These are phyloP conservation scores for Platichthys stellatus DNA, from an alignment of 2,113 vertebrate genomes.

Conservation along the genomic window DNA sequence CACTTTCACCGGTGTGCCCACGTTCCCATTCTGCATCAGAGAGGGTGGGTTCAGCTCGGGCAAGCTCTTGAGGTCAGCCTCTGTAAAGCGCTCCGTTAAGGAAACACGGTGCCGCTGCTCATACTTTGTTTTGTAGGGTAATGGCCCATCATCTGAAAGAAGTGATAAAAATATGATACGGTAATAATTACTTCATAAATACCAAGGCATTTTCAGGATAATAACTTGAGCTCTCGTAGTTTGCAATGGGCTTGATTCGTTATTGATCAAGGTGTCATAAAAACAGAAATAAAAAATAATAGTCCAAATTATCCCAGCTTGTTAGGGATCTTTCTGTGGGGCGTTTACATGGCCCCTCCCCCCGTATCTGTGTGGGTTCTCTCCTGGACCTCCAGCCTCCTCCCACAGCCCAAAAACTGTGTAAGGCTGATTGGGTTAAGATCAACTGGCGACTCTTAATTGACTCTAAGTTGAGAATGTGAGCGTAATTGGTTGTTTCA, in stretches of 20 bases:
- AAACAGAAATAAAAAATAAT: not conserved
- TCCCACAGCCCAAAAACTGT: too few species aligned
- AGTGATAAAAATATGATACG: not conserved
- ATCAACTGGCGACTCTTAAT: too few species aligned
- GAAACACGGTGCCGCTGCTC: constrained; percentile 76
- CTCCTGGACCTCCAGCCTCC: too few species aligned
- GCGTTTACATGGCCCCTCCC: too few species aligned
- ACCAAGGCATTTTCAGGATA: not conserved
- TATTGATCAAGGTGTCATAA: not conserved
- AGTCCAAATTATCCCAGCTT: not conserved
- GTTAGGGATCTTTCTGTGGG: not conserved
- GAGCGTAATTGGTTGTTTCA: too few species aligned
- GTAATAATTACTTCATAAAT: not conserved
- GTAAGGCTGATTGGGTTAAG: too few species aligned
- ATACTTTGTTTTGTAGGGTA: constrained; percentile 82
- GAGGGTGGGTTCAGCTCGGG: constrained; percentile 92
- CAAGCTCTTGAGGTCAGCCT: constrained; percentile 83
- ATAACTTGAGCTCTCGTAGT: not conserved
- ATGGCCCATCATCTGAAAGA: constrained; percentile 70
- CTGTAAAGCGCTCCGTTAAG: constrained; percentile 76
- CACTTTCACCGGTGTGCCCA: constrained; percentile 89
- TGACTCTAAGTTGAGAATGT: too few species aligned
- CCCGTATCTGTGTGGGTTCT: too few species aligned
- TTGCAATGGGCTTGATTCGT: not conserved
- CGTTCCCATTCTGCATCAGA: constrained; percentile 92